These are phyloP conservation scores for Carassius auratus DNA, from an alignment of 2,113 vertebrate species.

Conservation along the genomic window DNA sequence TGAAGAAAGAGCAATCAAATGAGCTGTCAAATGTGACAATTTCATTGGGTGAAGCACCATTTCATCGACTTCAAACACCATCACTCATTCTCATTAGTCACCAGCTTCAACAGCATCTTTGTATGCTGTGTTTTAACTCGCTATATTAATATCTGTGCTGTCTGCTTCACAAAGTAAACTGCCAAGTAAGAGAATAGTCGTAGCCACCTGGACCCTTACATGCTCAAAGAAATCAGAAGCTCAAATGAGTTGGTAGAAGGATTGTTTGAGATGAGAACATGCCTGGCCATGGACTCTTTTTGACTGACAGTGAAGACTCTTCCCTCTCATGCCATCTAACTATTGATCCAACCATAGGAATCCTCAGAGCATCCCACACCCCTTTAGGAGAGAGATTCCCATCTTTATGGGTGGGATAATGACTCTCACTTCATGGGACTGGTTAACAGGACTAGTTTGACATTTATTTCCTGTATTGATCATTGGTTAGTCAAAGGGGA, in stretches of 20 bases:
- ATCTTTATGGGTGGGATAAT: conserved; percentile 69
- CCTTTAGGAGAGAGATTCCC: conserved; percentile 69
- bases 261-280: conserved; percentile 29
- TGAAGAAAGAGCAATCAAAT: conserved; percentile 66
- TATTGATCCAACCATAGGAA: conserved; percentile 72
- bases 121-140: conserved; percentile 61
- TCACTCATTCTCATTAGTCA: conserved; percentile 72
- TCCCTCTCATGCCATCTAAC: conserved; percentile 60
- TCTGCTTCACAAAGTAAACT: conserved; percentile 9
- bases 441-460: conserved; percentile 70
- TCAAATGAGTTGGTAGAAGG: neutral
- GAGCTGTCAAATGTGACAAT: conserved; percentile 71
- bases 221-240: neutral
- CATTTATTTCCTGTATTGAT: conserved; percentile 73
- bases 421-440: conserved; percentile 69
- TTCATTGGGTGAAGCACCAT: conserved; percentile 63
- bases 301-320: conserved; percentile 54
- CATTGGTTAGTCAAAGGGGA: conserved; percentile 47
- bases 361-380: conserved; percentile 68
- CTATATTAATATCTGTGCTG: conserved; percentile 42
- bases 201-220: neutral
- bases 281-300: conserved; percentile 17
- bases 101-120: conserved; percentile 63
- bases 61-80: conserved; percentile 69
- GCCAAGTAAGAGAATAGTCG: neutral